phyloP scores from a whole-genome alignment of 2,888 invertebrate species.

The Slavum lentiscoides region DNA sequence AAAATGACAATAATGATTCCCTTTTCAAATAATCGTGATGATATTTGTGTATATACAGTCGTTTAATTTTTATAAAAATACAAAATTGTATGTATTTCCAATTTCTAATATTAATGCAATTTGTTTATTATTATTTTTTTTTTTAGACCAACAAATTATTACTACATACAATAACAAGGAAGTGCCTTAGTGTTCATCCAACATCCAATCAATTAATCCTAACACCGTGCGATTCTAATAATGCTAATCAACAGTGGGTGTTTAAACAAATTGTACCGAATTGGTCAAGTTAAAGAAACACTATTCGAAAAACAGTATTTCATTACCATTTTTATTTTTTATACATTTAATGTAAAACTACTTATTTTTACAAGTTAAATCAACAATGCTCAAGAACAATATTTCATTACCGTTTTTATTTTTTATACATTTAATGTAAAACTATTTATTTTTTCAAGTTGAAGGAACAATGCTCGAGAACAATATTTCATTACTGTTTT shows the following conservation, averaged over 20 bases:
- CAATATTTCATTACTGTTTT: too few species aligned
- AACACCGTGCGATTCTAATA: constrained; percentile 81
- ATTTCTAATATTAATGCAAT: background rate
- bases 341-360: background rate
- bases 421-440: constrained; percentile 20
- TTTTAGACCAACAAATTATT: constrained; percentile 59
- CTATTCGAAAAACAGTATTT: constrained; percentile 6
- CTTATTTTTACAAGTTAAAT: constrained; percentile 6
- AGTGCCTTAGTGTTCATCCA: constrained; percentile 84
- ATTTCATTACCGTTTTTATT: constrained; percentile 22
- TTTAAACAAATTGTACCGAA: constrained; percentile 75
- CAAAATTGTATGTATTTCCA: background rate
- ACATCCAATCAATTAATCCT: constrained; percentile 76
- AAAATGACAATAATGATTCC: too few species aligned
- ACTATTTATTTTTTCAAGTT: background rate
- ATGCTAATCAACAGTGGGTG: constrained; percentile 86
- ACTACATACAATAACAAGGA: constrained; percentile 75
- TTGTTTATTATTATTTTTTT: background rate
- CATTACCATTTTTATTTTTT: constrained; percentile 22
- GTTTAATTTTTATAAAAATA: too few species aligned
- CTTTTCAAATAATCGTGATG: too few species aligned
- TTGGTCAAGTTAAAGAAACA: too few species aligned
- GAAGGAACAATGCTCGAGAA: too few species aligned
- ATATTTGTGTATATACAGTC: too few species aligned
- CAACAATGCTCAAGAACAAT: background rate